Percentiles rank a stretch among this genome's conserved stretches.
phyloP scores from a whole-genome alignment of 2,888 invertebrate species.

The Folsomia candida region DNA sequence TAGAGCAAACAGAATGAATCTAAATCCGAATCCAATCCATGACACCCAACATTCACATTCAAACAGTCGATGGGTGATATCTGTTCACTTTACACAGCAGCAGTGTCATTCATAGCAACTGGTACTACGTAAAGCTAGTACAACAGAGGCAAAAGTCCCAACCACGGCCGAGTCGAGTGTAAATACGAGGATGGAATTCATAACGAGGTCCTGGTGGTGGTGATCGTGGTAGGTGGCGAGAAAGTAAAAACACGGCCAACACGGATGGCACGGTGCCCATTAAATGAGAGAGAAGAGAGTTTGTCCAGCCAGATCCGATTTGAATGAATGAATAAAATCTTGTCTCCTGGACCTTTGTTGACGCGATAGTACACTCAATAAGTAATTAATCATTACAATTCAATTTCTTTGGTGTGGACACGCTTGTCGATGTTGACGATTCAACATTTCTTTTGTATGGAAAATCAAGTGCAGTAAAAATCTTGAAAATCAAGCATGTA shows the following conservation, averaged over 20 bases:
- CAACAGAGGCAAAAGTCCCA: not conserved
- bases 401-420: too few species aligned
- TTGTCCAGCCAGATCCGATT: not conserved
- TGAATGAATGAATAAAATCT: too few species aligned
- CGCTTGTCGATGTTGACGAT: too few species aligned
- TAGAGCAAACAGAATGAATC: slow-evolving; percentile 24
- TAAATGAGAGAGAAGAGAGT: not conserved
- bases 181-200: slow-evolving; percentile 16
- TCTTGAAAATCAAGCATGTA: too few species aligned
- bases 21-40: slow-evolving; percentile 22
- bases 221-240: not conserved
- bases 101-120: not conserved
- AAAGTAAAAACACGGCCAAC: not conserved
- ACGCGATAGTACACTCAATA: too few species aligned
- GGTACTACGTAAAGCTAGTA: too few species aligned
- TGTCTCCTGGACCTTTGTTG: too few species aligned
- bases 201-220: slow-evolving; percentile 1
- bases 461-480: too few species aligned
- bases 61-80: not conserved
- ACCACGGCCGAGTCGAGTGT: slow-evolving; percentile 15
- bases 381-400: too few species aligned
- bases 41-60: not conserved
- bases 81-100: not conserved
- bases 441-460: too few species aligned
- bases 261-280: not conserved